Conservation (phyloP, 2,888 invertebrate species). For the Cantharis rufa region DNA sequence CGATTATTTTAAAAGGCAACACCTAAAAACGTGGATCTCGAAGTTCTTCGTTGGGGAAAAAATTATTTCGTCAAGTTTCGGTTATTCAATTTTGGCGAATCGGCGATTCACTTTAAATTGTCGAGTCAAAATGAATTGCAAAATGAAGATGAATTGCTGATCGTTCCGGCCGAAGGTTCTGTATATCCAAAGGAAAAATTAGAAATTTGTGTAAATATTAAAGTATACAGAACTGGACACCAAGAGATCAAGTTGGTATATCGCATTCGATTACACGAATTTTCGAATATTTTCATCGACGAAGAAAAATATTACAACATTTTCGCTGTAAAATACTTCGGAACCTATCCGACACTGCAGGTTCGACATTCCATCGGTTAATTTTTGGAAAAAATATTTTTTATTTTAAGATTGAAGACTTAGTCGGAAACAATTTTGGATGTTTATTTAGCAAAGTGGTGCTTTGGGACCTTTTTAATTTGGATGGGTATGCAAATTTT, state of each 20-base stretch:
- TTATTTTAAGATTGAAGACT: conserved; percentile 49
- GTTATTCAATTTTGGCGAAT: conserved; percentile 53
- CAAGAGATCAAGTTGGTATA: conserved; percentile 49
- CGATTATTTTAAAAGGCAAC: conserved; percentile 46
- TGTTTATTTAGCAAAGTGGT: conserved; percentile 48
- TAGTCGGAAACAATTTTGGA: conserved; percentile 49
- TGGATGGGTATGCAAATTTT: conserved; percentile 50
- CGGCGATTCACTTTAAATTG: conserved; percentile 50
- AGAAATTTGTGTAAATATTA: conserved; percentile 43
- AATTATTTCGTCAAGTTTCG: conserved; percentile 45
- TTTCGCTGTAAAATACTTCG: conserved; percentile 44
- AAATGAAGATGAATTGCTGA: conserved; percentile 18
- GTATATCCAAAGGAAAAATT: conserved; percentile 44
- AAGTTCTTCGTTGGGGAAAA: conserved; percentile 42
- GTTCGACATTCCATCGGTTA: conserved; percentile 35
- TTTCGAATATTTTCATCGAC: conserved; percentile 31
- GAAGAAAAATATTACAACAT: conserved; percentile 38
- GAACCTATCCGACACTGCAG: conserved; percentile 49
- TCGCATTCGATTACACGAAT: conserved; percentile 40
- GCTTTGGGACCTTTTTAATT: conserved; percentile 52
- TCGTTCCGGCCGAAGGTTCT: conserved; percentile 34
- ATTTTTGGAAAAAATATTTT: neutral
- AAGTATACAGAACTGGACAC: conserved; percentile 44
- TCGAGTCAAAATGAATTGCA: conserved; percentile 17
- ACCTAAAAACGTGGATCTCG: conserved; percentile 50